Conservation (phyloP, 2,797 vertebrate species). For the Tachyglossus aculeatus region DNA sequence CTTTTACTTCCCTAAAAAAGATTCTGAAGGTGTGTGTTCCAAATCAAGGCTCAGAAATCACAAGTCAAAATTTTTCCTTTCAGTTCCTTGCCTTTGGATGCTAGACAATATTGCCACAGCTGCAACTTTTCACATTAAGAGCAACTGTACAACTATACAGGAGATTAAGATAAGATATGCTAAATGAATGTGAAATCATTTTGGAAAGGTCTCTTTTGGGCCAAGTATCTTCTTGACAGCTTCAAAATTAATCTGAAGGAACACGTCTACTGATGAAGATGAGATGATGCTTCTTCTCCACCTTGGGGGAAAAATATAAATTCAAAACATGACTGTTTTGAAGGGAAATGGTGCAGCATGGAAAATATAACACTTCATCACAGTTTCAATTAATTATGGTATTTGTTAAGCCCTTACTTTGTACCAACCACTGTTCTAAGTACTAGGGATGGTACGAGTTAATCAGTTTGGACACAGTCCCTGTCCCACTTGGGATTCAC, state of each 20-base stretch:
- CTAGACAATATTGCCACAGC: neutral
- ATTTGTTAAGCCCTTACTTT: too few relatives aligned
- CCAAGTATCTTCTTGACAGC: slow-evolving; percentile 16
- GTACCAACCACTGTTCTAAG: neutral
- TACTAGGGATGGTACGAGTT: neutral
- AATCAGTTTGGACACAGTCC: neutral
- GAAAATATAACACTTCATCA: too few relatives aligned
- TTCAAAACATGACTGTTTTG: too few relatives aligned
- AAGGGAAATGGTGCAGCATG: too few relatives aligned
- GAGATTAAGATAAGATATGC: neutral
- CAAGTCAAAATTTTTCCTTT: neutral
- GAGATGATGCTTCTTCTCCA: slow-evolving; percentile 30
- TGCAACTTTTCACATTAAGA: neutral
- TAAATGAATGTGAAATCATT: neutral
- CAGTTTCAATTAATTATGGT: too few relatives aligned
- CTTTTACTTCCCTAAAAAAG: slow-evolving; percentile 1
- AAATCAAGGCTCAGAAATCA: neutral
- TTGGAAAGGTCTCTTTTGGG: neutral
- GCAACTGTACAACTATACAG: neutral
- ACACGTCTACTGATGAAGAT: neutral
- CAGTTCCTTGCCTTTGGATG: neutral
- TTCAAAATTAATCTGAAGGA: neutral
- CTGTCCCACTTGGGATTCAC: neutral
- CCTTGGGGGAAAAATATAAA: neutral
- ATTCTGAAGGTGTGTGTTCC: neutral